phyloP scores from a whole-genome alignment of 2,797 vertebrate genomes.

The Microhierax caerulescens region DNA sequence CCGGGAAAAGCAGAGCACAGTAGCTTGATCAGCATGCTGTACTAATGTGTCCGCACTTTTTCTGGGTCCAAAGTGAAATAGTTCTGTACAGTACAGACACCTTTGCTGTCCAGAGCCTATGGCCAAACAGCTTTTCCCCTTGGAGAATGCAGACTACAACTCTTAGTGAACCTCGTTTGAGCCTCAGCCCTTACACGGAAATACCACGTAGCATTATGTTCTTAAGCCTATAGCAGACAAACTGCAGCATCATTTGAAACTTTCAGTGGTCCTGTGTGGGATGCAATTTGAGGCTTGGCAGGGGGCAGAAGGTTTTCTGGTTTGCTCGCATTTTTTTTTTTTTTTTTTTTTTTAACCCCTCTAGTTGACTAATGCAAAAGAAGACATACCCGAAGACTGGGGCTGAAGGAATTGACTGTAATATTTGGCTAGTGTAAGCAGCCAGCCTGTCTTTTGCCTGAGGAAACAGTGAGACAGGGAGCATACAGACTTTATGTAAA shows the following conservation, averaged over 20 bases:
- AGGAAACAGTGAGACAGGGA: neutral
- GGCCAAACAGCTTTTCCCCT: neutral
- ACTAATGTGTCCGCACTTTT: neutral
- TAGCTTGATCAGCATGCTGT: neutral
- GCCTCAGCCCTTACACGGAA: neutral
- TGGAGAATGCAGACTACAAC: neutral
- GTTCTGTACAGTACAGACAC: neutral
- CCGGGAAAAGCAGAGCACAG: neutral
- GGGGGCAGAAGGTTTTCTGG: neutral
- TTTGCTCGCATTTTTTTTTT: neutral
- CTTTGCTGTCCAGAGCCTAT: neutral
- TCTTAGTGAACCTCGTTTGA: neutral
- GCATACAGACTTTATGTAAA: neutral
- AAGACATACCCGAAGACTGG: neutral
- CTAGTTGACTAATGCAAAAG: neutral
- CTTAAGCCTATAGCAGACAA: neutral
- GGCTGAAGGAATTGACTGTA: neutral
- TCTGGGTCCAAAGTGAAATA: neutral
- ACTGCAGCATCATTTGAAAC: neutral
- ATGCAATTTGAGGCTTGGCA: neutral
- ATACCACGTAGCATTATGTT: neutral
- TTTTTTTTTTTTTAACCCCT: neutral
- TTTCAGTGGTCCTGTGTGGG: neutral
- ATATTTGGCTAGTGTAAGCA: neutral
- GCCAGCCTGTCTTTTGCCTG: neutral